A percentile compares a stretch with the other conserved stretches of the same genome.
These are phyloP conservation scores for Pelodytes ibericus DNA, from an alignment of 2,797 vertebrate genomes.

Conservation along the genomic window DNA sequence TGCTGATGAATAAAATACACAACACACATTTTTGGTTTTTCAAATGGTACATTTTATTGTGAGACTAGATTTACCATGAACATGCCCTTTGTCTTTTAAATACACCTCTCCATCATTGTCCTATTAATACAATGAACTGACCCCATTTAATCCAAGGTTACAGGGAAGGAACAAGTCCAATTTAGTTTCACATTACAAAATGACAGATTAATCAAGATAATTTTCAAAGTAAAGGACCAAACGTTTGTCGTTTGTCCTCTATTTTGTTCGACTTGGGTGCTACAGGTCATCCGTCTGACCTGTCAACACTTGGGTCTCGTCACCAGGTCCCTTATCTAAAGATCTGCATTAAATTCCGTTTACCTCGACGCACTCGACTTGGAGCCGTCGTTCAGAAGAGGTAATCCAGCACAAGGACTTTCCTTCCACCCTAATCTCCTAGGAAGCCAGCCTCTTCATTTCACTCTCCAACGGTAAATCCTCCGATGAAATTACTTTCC, in stretches of 20 bases:
- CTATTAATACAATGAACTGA: too few species aligned
- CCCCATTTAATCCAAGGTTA: too few species aligned
- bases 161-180: too few species aligned
- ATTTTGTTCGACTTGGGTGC: neutral
- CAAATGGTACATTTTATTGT: too few species aligned
- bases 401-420: conserved; percentile 49
- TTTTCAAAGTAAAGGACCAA: too few species aligned
- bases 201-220: too few species aligned
- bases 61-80: too few species aligned
- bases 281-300: neutral
- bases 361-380: conserved; percentile 18
- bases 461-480: conserved; percentile 23
- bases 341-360: conserved; percentile 3
- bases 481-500: conserved; percentile 30
- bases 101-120: too few species aligned
- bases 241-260: neutral
- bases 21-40: too few species aligned
- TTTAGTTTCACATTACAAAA: too few species aligned
- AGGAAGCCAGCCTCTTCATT: conserved; percentile 34
- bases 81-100: too few species aligned
- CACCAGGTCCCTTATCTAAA: neutral
- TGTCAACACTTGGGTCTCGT: conserved; percentile 27
- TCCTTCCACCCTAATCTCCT: conserved; percentile 41
- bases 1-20: too few species aligned
- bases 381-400: conserved; percentile 23